Base-by-base conservation (phyloP, 2,797 vertebrate species). In the Lacerta viridis region DNA sequence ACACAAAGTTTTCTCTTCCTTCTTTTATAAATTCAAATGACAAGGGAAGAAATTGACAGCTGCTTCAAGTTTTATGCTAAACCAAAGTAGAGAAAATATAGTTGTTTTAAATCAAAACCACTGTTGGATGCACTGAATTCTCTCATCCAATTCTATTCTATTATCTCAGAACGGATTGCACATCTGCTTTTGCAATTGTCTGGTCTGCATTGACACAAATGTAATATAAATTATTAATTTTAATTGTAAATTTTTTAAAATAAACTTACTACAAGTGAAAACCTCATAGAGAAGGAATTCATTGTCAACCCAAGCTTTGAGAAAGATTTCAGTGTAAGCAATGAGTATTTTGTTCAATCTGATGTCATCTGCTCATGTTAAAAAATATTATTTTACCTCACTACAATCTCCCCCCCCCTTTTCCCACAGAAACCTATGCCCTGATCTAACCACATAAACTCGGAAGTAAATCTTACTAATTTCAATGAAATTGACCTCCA, bases 331-430 rank as follows among this genome's bases (percentile, higher is more conserved):
- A 92, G 2, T 94, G 89, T 87, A 91, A 93, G 88, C 74, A 91
- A 85, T 55, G 85, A 87, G 88, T 90, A 75, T 90, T 94, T 90
- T 94, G 90, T 94, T 94, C 92, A 92, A 92, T 89, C 41, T 88
- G 88, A 92, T 92, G 92, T 87, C 75, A 92, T 93, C 92, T 92
- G 91, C 84, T 90, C 85, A 77, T 87, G 93, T 91, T 90, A 90
- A 94, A 50, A 55, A 86, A 59, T 85, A 92, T 89, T 90, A 88
- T 92, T 93, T 93, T 75, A 95, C 88, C 90, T 93, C 78, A 61
- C 83, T 68, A 43, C 74, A 93, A 84, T 91, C 83, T 76, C 46
- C 11, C 50, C 50, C 50, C 11, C 50, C 11, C 83, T 90, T 84
- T 78, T 77, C 64, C 83, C 64, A 87, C 69, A 36, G 68, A 33